Conservation (phyloP, 92 coral and sea anemone genomes). For the Micromussa lordhowensis region DNA sequence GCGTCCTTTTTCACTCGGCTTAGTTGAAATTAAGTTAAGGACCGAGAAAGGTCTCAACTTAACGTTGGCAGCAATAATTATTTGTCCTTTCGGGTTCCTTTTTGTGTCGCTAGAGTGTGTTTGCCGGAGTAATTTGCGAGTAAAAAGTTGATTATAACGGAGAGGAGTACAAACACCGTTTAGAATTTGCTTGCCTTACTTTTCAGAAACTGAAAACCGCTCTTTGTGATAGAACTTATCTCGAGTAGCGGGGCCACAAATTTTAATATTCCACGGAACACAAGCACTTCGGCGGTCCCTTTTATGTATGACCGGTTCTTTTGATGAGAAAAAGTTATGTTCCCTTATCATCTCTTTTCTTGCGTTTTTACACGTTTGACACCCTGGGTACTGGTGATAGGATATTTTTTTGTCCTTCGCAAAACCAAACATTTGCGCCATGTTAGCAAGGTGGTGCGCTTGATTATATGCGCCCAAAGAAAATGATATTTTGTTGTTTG, state of each 20-base stretch:
- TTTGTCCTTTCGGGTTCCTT: conserved; percentile 68
- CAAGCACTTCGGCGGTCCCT: conserved; percentile 76
- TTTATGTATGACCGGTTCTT: conserved; percentile 77
- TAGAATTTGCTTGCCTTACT: conserved; percentile 49
- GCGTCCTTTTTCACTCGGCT: conserved; percentile 69
- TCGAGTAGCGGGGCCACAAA: conserved; percentile 63
- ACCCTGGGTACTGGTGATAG: not conserved
- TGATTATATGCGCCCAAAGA: not conserved
- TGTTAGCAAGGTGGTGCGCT: too few relatives aligned
- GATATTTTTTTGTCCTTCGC: not conserved
- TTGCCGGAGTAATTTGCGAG: conserved; percentile 73
- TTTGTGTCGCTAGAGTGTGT: conserved; percentile 66
- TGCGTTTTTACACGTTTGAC: conserved; percentile 22
- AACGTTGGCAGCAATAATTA: conserved; percentile 57
- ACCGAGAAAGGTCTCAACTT: conserved; percentile 33
- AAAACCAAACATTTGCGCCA: conserved; percentile 15
- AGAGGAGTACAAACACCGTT: conserved; percentile 60
- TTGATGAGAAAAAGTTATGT: conserved; percentile 92
- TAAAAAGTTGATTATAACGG: conserved; percentile 74
- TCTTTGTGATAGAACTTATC: conserved; percentile 63
- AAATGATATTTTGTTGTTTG: conserved; percentile 21
- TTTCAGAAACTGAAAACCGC: conserved; percentile 61
- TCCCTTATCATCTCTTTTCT: conserved; percentile 37
- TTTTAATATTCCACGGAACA: conserved; percentile 76
- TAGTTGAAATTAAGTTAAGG: conserved; percentile 71